Percentiles rank a stretch among this genome's conserved stretches.
Conservation (phyloP, 2,113 vertebrate species). For the Nicator chloris region DNA sequence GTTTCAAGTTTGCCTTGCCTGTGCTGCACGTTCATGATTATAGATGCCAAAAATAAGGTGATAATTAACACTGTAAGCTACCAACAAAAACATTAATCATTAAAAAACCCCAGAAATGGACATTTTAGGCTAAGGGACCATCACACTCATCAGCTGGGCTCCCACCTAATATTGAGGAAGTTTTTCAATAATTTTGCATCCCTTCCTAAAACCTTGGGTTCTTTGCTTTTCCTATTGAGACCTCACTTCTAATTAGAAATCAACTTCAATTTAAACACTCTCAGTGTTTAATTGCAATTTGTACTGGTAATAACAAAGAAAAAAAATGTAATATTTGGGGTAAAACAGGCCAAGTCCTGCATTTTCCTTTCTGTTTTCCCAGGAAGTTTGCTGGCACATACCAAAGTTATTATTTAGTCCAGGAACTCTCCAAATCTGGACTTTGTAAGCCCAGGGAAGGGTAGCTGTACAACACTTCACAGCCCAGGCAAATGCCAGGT, state of each 20-base stretch:
- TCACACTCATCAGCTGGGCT: neutral
- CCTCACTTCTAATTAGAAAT: neutral
- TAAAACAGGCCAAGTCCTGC: neutral
- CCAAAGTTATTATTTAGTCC: neutral
- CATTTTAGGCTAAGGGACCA: neutral
- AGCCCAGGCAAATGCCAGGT: neutral
- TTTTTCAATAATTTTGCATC: neutral
- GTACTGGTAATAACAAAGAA: rapidly evolving
- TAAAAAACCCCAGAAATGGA: rapidly evolving
- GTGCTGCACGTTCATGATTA: rapidly evolving
- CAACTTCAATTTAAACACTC: neutral
- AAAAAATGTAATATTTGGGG: neutral
- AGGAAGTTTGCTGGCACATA: neutral
- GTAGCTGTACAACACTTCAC: rapidly evolving
- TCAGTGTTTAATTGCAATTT: neutral
- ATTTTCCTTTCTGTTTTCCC: neutral
- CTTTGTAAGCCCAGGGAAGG: rapidly evolving
- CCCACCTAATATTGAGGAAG: rapidly evolving
- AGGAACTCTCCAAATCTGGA: neutral
- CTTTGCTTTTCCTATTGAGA: neutral
- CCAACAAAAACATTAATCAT: no score
- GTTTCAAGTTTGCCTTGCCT: neutral
- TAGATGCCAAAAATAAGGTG: neutral
- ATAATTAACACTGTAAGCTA: rapidly evolving
- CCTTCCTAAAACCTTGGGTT: neutral